Percentiles rank a stretch among this genome's conserved stretches.
These are phyloP conservation scores for Peromyscus eremicus DNA, from an alignment of 2,797 vertebrate genomes.

Conservation along the genomic window DNA sequence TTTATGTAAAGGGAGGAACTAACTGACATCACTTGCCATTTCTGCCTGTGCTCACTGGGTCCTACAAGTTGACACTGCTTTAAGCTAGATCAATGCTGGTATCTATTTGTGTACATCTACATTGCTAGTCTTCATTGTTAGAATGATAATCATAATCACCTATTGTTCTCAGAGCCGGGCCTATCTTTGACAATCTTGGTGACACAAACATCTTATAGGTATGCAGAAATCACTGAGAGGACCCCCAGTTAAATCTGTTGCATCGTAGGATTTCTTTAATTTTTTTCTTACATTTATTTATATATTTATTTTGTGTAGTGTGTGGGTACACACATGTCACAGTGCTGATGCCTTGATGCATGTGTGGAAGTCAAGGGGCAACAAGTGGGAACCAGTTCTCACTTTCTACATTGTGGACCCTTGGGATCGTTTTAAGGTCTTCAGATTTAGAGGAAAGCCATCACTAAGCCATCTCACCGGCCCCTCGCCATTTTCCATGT, in stretches of 20 bases:
- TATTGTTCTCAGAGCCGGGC: background rate
- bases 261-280: slow-evolving; percentile 12
- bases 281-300: background rate
- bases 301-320: background rate
- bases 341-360: background rate
- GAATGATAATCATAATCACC: slow-evolving; percentile 61
- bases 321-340: background rate
- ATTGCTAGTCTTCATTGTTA: slow-evolving; percentile 61
- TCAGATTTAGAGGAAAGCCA: background rate
- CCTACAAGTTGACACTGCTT: slow-evolving; percentile 64
- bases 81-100: slow-evolving; percentile 49
- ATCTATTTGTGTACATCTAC: slow-evolving; percentile 61
- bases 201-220: background rate
- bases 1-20: slow-evolving; percentile 39
- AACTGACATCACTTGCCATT: slow-evolving; percentile 16
- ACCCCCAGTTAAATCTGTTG: slow-evolving; percentile 55
- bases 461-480: background rate
- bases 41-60: background rate
- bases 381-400: background rate
- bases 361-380: background rate
- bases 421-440: background rate
- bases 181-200: slow-evolving; percentile 64
- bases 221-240: slow-evolving; percentile 52
- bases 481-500: slow-evolving; percentile 20
- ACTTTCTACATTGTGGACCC: background rate